Percentiles rank a stretch among this genome's conserved stretches.
These are phyloP conservation scores for Romanomermis culicivorax DNA, from an alignment of 2,888 invertebrate species.

Conservation along the genomic window DNA sequence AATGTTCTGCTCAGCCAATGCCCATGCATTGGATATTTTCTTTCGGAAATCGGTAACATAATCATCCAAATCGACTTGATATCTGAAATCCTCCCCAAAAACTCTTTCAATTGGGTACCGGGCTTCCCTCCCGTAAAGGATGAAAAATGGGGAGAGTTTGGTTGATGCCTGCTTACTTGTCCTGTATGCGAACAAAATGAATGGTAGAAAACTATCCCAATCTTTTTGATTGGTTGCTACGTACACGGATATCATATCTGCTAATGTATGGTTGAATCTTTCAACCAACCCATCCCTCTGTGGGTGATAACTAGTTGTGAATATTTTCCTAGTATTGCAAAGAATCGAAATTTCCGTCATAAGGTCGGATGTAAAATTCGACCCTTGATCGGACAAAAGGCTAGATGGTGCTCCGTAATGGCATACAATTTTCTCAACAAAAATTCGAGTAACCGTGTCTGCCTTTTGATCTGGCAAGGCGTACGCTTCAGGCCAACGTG, in stretches of 20 bases:
- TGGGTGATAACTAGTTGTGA: too few species aligned
- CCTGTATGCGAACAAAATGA: conserved; percentile 17
- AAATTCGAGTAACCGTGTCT: conserved; percentile 19
- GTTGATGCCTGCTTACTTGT: conserved; percentile 14
- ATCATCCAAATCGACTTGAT: not conserved
- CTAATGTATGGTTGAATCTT: conserved; percentile 14
- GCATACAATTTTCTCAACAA: not conserved
- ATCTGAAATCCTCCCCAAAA: not conserved
- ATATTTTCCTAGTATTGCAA: too few species aligned
- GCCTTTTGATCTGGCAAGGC: conserved; percentile 23
- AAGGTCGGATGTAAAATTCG: not conserved
- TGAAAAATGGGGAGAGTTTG: conserved; percentile 13
- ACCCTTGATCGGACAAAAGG: not conserved
- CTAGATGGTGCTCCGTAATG: not conserved
- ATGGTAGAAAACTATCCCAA: conserved; percentile 14
- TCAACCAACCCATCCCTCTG: conserved; percentile 13
- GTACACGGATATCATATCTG: conserved; percentile 16
- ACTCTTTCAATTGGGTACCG: conserved; percentile 11
- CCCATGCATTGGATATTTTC: not conserved
- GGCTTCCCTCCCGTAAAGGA: conserved; percentile 13
- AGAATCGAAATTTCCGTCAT: conserved; percentile 2
- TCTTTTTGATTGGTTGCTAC: conserved; percentile 14
- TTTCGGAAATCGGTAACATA: not conserved
- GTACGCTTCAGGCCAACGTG: conserved; percentile 16
- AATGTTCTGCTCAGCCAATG: not conserved